phyloP scores from a whole-genome alignment of 2,888 invertebrate genomes.

The Nebria brevicollis region DNA sequence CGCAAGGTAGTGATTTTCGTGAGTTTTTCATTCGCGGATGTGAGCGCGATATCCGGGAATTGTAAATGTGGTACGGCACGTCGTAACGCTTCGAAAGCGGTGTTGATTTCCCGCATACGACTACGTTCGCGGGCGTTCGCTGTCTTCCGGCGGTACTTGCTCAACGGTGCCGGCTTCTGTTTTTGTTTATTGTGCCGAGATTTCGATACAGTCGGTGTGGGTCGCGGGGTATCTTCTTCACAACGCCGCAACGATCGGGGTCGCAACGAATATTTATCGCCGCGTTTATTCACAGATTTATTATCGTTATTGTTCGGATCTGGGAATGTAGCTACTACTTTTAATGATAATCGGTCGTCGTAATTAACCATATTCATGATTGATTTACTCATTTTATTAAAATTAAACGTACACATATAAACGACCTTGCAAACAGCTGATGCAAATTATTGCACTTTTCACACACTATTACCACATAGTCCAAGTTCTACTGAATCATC shows the following conservation, averaged over 20 bases:
- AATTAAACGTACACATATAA: not conserved
- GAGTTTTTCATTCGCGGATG: constrained; percentile 76
- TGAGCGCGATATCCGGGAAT: constrained; percentile 52
- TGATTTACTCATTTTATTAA: not conserved
- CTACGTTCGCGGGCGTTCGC: constrained; percentile 89
- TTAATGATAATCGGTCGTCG: not conserved
- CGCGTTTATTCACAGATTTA: constrained; percentile 53
- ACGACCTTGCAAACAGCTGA: constrained; percentile 2
- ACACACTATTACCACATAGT: constrained; percentile 9
- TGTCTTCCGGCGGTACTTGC: constrained; percentile 89
- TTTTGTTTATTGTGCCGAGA: constrained; percentile 63
- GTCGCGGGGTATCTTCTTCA: not conserved
- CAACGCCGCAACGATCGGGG: constrained; percentile 68
- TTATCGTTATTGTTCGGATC: constrained; percentile 62
- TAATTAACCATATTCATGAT: not conserved
- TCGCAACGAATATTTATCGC: constrained; percentile 75
- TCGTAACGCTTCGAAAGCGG: constrained; percentile 85
- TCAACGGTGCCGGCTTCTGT: constrained; percentile 77
- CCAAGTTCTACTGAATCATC: not conserved
- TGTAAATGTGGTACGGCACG: constrained; percentile 76
- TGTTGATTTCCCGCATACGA: constrained; percentile 90
- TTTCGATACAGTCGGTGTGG: constrained; percentile 9
- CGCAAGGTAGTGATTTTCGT: constrained; percentile 91
- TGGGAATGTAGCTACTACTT: constrained; percentile 51
- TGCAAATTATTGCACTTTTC: not conserved